A percentile compares a stretch with the other conserved stretches of the same genome.
phyloP scores from a whole-genome alignment of 2,888 invertebrate species.

The Spilarctia lutea region DNA sequence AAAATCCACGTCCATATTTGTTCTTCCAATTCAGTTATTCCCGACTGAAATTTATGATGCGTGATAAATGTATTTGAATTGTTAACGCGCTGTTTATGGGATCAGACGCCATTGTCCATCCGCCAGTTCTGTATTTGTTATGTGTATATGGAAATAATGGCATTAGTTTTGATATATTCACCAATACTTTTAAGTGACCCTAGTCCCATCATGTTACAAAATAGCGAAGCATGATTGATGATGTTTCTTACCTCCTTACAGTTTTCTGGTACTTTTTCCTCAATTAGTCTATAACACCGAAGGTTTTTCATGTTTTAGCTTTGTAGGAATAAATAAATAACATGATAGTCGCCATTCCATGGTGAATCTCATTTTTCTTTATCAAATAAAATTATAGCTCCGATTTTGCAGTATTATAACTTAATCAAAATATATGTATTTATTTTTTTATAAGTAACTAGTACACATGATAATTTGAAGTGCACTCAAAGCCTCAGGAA shows the following conservation, averaged over 20 bases:
- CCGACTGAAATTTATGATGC: slow-evolving; percentile 23
- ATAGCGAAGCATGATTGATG: slow-evolving; percentile 39
- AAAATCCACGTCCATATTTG: slow-evolving; percentile 35
- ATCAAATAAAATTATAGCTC: background rate
- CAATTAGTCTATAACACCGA: slow-evolving; percentile 1
- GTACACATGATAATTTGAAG: background rate
- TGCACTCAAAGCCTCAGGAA: background rate
- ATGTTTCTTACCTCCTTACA: slow-evolving; percentile 27
- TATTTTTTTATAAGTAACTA: background rate
- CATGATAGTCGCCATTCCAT: background rate
- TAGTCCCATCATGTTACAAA: slow-evolving; percentile 8
- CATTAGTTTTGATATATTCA: slow-evolving; percentile 29
- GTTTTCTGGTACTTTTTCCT: slow-evolving; percentile 36
- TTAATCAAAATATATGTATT: background rate
- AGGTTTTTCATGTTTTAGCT: background rate
- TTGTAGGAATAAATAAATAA: background rate
- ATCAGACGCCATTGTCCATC: slow-evolving; percentile 13
- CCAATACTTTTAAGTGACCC: slow-evolving; percentile 3
- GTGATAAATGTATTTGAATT: slow-evolving; percentile 34
- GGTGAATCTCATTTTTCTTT: background rate
- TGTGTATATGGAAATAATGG: slow-evolving; percentile 32
- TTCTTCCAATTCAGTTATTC: slow-evolving; percentile 34
- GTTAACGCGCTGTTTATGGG: slow-evolving; percentile 28
- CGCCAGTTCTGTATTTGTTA: slow-evolving; percentile 29
- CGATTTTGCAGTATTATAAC: background rate